Evolutionary conservation across 2,888 invertebrate genomes (phyloP), one percentile per base, ranked within the genome.

Genomic region (Euclidia mi): DNA sequence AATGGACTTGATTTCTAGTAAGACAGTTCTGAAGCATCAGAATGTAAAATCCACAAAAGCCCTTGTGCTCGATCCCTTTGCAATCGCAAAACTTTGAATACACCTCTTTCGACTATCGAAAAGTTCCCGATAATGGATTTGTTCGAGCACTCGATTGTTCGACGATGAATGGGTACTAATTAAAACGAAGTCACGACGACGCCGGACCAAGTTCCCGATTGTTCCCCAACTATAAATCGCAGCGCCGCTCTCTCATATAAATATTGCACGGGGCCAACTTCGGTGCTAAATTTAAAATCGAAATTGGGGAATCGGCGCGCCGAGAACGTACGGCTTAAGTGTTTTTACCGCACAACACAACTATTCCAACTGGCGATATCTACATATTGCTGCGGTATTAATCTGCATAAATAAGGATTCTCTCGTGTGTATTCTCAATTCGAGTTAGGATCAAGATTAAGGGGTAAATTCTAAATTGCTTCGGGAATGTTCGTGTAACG

Each of bases 101-200:
- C 88, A 92, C 90, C 91, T 91, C 90, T 91, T 92, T 91, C 88
- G 90, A 90, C 90, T 90, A 94, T 94, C 92, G 91, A 94, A 94
- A 94, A 94, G 92, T 93, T 94, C 85, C 78, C 87, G 82, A 92
- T 94, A 94, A 94, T 94, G 90, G 93, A 93, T 94, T 92, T 88
- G 92, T 92, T 89, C 87, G 88, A 89, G 88, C 86, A 91, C 89
- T 88, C 92, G 84, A 94, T 94, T 93, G 94, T 94, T 92, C 92
- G 77, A 82, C 90, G 88, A 93, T 94, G 93, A 94, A 95, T 94
- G 93, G 94, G 91, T 87, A 91, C 94, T 94, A 95, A 95, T 95
- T 95, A 95, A 94, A 95, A 95, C 89, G 91, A 92, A 94, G 93
- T 94, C 92, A 90, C 88, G 89, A 84, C 90, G 89, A 84, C 78